Evolutionary conservation across 2,113 vertebrate genomes (phyloP), one percentile per base, ranked within the genome.

Genomic region (Periophthalmus modestus): DNA sequence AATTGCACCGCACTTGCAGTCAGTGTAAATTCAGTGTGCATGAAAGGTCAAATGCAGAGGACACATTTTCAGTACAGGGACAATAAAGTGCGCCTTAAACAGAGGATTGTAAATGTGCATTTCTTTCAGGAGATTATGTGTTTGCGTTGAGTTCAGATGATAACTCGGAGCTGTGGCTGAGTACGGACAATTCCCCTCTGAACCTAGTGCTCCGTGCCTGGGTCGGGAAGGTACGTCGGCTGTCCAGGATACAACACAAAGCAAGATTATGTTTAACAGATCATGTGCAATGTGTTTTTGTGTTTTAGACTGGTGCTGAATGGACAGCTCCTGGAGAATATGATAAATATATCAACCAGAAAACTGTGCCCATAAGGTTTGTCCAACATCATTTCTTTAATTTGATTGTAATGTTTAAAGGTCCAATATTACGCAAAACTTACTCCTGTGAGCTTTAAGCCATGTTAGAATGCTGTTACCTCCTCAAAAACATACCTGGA

Each of bases 131-230:
- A 71, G 92, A 95, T 28, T 95, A 96, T 87, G 92, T 96, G 83
- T 98, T 98, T 91, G 96, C 96, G 48, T 87, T 99, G 66, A 95
- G 95, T 72, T 96, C 97, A 0, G 94, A 96, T 57, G 95, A 98
- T 92, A 98, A 98, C 65, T 97, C 96, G 0, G 97, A 99, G 70
- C 95, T 99, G 82, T 99, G 98, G 98, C 93, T 99, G 81, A 99
- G 98, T 80, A 63, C 48, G 3, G 91, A 97, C 39, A 93, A 96
- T 21, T 94, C 91, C 75, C 94, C 95, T 7, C 88, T 93, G 9
- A 93, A 95, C 72, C 68, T 97, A 72, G 90, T 88, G 77, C 89
- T 98, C 66, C 73, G 95, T 79, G 95, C 95, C 57, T 94, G 92
- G 68, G 95, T 99, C 68, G 97, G 98, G 86, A 96, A 94, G 95